These are phyloP conservation scores for Epizoanthus stellaris DNA, from an alignment of 92 coral and sea anemone genomes.

Conservation along the genomic window DNA sequence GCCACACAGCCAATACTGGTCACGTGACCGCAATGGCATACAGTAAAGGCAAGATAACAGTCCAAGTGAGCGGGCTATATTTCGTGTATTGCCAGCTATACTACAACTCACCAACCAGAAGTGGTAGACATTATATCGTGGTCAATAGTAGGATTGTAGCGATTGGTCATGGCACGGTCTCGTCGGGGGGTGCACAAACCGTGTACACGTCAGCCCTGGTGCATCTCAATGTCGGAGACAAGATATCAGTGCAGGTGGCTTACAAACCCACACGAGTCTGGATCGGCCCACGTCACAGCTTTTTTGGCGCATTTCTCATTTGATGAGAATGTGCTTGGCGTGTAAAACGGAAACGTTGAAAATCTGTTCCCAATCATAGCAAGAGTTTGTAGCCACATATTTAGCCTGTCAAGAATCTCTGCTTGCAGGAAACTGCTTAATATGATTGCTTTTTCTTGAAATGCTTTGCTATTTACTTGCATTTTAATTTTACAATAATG, in stretches of 20 bases:
- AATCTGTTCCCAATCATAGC: too few relatives aligned
- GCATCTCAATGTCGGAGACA: conserved; percentile 4
- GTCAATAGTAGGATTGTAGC: background rate
- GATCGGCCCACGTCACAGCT: conserved; percentile 6
- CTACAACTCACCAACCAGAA: background rate
- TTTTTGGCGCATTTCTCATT: conserved; percentile 21
- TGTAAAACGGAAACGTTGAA: too few relatives aligned
- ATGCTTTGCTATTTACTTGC: too few relatives aligned
- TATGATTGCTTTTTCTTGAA: too few relatives aligned
- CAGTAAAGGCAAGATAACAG: conserved; percentile 13
- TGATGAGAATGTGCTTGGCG: background rate
- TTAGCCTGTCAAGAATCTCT: too few relatives aligned
- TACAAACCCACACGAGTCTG: background rate
- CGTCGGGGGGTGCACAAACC: background rate
- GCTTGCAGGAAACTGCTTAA: too few relatives aligned
- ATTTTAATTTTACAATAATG: too few relatives aligned
- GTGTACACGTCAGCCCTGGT: conserved; percentile 21
- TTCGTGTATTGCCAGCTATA: conserved; percentile 21
- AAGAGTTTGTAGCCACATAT: too few relatives aligned
- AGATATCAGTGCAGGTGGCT: conserved; percentile 3
- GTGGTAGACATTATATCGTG: background rate
- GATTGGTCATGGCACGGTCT: background rate
- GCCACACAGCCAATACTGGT: background rate
- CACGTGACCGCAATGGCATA: background rate
- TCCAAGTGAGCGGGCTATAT: conserved; percentile 11